Conservation (phyloP, 2,888 invertebrate genomes). For the Drepanosiphum platanoidis region DNA sequence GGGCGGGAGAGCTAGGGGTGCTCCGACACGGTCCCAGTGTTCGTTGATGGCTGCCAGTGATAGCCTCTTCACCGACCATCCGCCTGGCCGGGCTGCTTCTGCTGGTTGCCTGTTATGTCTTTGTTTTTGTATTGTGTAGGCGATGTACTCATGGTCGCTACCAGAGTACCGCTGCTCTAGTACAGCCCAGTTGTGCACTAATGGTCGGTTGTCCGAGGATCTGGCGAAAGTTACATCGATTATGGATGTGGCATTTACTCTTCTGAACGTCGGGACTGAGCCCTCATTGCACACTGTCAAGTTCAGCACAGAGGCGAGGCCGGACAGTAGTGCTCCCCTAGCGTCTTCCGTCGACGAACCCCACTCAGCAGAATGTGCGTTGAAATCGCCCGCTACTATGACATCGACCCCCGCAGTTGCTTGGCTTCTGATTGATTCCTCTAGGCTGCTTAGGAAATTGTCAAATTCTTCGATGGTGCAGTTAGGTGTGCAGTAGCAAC, state of each 20-base stretch:
- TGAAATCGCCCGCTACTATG: slow-evolving; percentile 7
- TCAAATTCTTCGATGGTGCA: background rate
- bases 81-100: background rate
- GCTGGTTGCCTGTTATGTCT: background rate
- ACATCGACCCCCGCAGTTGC: background rate
- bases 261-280: background rate
- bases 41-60: background rate
- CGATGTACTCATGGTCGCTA: background rate
- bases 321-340: slow-evolving; percentile 34
- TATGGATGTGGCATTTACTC: background rate
- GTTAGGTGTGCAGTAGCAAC: slow-evolving; percentile 11
- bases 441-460: background rate
- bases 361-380: slow-evolving; percentile 38
- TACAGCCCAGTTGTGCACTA: background rate
- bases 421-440: background rate
- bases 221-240: background rate
- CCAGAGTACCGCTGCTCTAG: background rate
- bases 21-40: background rate
- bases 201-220: background rate
- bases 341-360: slow-evolving; percentile 54
- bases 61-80: background rate
- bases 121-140: background rate
- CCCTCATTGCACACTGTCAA: slow-evolving; percentile 13
- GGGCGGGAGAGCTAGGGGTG: background rate
- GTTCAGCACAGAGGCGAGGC: background rate